Conservation (phyloP, 2,113 vertebrate species). For the Thamnophis sirtalis region DNA sequence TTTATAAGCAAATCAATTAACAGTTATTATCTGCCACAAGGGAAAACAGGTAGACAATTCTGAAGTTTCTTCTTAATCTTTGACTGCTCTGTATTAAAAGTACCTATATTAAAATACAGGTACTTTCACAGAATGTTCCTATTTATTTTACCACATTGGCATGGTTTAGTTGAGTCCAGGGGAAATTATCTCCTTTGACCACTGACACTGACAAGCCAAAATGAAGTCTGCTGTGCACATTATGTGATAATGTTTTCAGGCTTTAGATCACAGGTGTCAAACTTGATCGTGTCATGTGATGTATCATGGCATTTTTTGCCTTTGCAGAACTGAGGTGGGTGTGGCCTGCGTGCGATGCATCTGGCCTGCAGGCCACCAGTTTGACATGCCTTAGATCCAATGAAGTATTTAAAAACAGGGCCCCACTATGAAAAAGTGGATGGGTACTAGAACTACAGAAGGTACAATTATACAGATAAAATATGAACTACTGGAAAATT, state of each 20-base stretch:
- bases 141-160: slow-evolving; percentile 46
- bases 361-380: too few species aligned
- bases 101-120: slow-evolving; percentile 52
- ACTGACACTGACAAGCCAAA: slow-evolving; percentile 8
- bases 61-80: slow-evolving; percentile 55
- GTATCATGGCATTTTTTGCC: too few species aligned
- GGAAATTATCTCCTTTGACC: slow-evolving; percentile 47
- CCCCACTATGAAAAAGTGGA: not conserved
- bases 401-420: not conserved
- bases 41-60: slow-evolving; percentile 57
- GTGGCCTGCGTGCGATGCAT: too few species aligned
- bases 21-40: slow-evolving; percentile 61
- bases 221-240: slow-evolving; percentile 8
- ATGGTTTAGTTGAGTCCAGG: slow-evolving; percentile 45
- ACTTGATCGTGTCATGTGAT: too few species aligned
- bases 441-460: not conserved
- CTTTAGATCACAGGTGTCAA: not conserved
- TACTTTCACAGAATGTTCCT: slow-evolving; percentile 46
- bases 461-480: not conserved
- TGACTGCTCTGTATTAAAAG: slow-evolving; percentile 51
- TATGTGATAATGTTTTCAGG: slow-evolving; percentile 31
- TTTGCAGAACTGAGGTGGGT: too few species aligned
- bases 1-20: slow-evolving; percentile 63
- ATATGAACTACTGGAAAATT: not conserved
- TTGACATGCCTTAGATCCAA: not conserved